Evolutionary conservation across 2,797 vertebrate genomes (phyloP).

Genomic region (Dendrocincla fuliginosa): DNA sequence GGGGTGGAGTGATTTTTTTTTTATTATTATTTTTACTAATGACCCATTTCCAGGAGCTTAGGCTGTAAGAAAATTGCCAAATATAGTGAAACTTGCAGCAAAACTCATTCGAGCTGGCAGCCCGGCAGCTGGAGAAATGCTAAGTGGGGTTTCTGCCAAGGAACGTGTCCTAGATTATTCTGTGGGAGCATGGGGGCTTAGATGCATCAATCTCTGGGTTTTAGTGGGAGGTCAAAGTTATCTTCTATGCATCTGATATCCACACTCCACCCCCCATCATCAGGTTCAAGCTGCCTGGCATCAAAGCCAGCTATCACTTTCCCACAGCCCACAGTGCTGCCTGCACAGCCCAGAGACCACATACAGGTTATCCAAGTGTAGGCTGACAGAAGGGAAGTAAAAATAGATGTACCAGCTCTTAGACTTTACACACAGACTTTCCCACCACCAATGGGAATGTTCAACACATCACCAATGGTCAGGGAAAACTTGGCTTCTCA

Average conservation of each 20-base stretch:
- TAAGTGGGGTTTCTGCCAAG: slow-evolving; percentile 47
- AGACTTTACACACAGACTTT: background rate
- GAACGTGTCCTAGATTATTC: slow-evolving; percentile 6
- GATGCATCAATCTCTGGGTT: background rate
- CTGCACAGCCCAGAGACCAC: background rate
- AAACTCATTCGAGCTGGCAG: slow-evolving; percentile 43
- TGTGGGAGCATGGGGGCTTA: background rate
- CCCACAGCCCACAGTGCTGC: background rate
- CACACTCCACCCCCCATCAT: background rate
- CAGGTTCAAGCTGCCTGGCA: background rate
- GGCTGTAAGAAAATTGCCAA: slow-evolving; percentile 35
- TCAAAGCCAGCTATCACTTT: background rate
- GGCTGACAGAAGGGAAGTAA: slow-evolving; percentile 6
- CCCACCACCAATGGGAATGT: background rate
- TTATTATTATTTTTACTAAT: slow-evolving; percentile 1
- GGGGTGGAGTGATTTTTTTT: background rate
- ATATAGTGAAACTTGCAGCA: slow-evolving; percentile 42
- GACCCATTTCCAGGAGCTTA: slow-evolving; percentile 45
- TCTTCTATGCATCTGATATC: background rate
- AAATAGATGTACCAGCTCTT: background rate
- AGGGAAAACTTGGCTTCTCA: background rate
- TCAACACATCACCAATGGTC: background rate
- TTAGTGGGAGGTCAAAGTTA: slow-evolving; percentile 41
- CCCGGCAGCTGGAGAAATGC: slow-evolving; percentile 2
- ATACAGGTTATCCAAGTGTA: background rate